These are phyloP conservation scores for Camptogramma bilineatum DNA, from an alignment of 2,888 invertebrate species.

Conservation along the genomic window DNA sequence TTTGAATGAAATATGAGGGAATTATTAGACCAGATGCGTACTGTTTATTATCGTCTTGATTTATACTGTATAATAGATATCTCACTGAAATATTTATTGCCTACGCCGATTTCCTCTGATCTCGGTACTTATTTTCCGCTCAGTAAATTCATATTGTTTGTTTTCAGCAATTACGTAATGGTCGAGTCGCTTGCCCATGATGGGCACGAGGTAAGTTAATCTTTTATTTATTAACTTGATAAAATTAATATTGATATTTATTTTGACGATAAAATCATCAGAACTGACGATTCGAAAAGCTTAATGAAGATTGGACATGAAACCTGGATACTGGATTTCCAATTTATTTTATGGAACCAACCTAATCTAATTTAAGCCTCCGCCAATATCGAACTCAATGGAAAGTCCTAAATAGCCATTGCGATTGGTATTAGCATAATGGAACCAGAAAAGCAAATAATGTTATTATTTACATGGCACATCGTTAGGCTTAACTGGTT, in stretches of 20 bases:
- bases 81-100: slow-evolving; percentile 38
- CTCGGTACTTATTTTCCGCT: slow-evolving; percentile 26
- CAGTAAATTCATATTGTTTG: slow-evolving; percentile 34
- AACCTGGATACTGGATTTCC: slow-evolving; percentile 13
- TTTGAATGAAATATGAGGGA: slow-evolving; percentile 44
- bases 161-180: slow-evolving; percentile 96
- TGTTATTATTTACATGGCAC: background rate
- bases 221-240: slow-evolving; percentile 19
- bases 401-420: slow-evolving; percentile 17
- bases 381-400: slow-evolving; percentile 2
- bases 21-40: slow-evolving; percentile 43
- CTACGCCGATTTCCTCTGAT: slow-evolving; percentile 30
- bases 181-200: slow-evolving; percentile 95
- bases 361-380: slow-evolving; percentile 12
- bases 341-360: slow-evolving; percentile 16
- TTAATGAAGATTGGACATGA: slow-evolving; percentile 19
- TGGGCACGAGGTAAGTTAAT: slow-evolving; percentile 92
- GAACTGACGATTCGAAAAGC: slow-evolving; percentile 7
- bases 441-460: slow-evolving; percentile 2
- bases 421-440: slow-evolving; percentile 20
- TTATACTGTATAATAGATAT: slow-evolving; percentile 40
- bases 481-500: background rate
- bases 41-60: slow-evolving; percentile 41
- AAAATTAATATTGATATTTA: slow-evolving; percentile 6
- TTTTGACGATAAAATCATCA: slow-evolving; percentile 11